phyloP scores from a whole-genome alignment of 2,888 invertebrate genomes.

The Plusia festucae region DNA sequence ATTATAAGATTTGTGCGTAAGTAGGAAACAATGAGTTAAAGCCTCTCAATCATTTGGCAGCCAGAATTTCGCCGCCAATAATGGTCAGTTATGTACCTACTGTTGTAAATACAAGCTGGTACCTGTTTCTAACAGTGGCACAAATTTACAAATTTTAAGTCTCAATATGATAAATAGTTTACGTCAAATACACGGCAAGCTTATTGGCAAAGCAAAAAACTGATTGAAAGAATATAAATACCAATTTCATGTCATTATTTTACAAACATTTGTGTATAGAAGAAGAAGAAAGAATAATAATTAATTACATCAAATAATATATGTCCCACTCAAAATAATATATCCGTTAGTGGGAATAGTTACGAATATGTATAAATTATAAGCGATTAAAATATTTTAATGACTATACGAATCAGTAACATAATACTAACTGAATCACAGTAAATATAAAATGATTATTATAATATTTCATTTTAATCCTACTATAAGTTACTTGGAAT shows the following conservation, averaged over 20 bases:
- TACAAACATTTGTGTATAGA: slow-evolving; percentile 40
- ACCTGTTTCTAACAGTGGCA: slow-evolving; percentile 23
- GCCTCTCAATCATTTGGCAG: slow-evolving; percentile 30
- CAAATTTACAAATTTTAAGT: slow-evolving; percentile 16
- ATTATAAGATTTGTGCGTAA: slow-evolving; percentile 50
- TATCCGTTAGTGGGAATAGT: slow-evolving; percentile 47
- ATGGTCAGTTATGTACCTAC: not conserved
- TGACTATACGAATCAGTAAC: slow-evolving; percentile 70
- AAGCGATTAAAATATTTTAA: slow-evolving; percentile 68
- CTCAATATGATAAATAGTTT: slow-evolving; percentile 15
- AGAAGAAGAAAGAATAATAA: slow-evolving; percentile 45
- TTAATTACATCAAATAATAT: slow-evolving; percentile 56
- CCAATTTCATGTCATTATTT: slow-evolving; percentile 39
- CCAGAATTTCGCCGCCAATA: slow-evolving; percentile 11
- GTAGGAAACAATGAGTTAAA: slow-evolving; percentile 42
- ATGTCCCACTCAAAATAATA: slow-evolving; percentile 59
- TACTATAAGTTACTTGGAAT: slow-evolving; percentile 70
- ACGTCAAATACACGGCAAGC: slow-evolving; percentile 50
- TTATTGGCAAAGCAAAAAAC: slow-evolving; percentile 51
- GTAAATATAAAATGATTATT: slow-evolving; percentile 77
- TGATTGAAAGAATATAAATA: slow-evolving; percentile 39
- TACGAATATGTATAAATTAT: slow-evolving; percentile 59
- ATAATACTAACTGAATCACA: slow-evolving; percentile 85
- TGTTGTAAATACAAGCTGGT: slow-evolving; percentile 21
- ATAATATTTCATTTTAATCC: slow-evolving; percentile 58